phyloP scores from a whole-genome alignment of 2,113 vertebrate species.

The Scomber colias region DNA sequence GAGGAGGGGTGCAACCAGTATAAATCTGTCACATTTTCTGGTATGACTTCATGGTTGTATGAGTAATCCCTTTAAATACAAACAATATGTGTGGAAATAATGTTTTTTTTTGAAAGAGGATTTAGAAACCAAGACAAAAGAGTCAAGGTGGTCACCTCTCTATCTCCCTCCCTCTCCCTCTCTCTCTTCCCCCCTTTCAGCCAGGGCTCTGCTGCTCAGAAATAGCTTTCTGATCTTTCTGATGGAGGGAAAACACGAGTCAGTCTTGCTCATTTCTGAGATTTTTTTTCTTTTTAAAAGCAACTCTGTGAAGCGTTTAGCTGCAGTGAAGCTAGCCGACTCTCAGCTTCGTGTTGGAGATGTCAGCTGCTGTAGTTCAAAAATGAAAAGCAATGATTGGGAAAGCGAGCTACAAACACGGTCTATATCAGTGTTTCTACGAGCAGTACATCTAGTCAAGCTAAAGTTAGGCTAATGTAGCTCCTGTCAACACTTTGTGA shows the following conservation, averaged over 20 bases:
- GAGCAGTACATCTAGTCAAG: neutral
- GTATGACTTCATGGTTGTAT: neutral
- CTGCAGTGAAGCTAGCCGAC: slow-evolving; percentile 47
- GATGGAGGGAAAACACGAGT: neutral
- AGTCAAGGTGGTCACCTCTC: neutral
- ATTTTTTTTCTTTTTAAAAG: slow-evolving; percentile 5
- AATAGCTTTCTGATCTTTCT: slow-evolving; percentile 8
- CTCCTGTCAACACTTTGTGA: slow-evolving; percentile 44
- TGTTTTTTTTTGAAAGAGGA: neutral
- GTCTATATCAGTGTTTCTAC: neutral
- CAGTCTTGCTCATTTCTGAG: neutral
- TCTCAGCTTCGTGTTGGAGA: neutral
- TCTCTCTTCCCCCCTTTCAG: no score
- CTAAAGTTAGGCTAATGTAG: slow-evolving; percentile 38
- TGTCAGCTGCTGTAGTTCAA: neutral
- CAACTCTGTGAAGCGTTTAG: slow-evolving; percentile 25
- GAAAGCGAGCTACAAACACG: neutral
- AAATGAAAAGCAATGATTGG: neutral
- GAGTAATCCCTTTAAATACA: neutral
- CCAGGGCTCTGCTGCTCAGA: neutral
- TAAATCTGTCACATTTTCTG: no score
- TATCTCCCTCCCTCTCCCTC: no score
- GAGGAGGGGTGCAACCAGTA: neutral
- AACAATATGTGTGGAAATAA: no score
- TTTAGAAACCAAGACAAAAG: slow-evolving; percentile 6